Evolutionary conservation across 2,888 invertebrate genomes (phyloP), one percentile per base, ranked within the genome.

Genomic region (Ptychoptera contaminata): DNA sequence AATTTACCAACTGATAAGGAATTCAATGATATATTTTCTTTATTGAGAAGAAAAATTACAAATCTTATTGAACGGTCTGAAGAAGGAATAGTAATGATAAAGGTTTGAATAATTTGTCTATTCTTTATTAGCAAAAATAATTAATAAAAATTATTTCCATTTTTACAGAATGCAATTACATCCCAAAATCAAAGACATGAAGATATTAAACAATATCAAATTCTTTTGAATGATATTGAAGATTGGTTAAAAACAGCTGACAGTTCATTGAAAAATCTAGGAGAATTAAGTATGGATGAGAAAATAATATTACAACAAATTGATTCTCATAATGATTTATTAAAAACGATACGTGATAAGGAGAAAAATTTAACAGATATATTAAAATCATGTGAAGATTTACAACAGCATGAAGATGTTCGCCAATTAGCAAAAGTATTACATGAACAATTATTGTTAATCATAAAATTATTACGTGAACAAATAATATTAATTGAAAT

Each of bases 11-110:
- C 74, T 46, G 82, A 82, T 62, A 62, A 70, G 36, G 73, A 59
- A 1, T 61, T 62, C 45, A 58, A 62, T 15, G 40, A 57, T 39
- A 53, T 64, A 0, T 23, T 23, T 23, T 23, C 23, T 5, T 23
- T 23, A 23, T 23, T 23, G 7, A 23, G 23, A 23, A 23, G 23
- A 23, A 23, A 23, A 23, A 23, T 23, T 7, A 23, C 23, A 7
- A 23, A 23, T 23, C 23, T 87, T 35, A 59, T 81, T 44, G 68
- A 72, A 1, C 79, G 84, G 56, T 79, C 83, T 1, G 74, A 80
- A 44, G 75, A 79, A 58, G 82, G 82, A 48, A 70, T 74, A 35
- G 61, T 58, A 37, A 62, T 65, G 51, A 59, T 73, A 44, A 67
- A 70, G 54, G 67, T 67, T 54, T 56, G 56, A 56, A 4, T n/a